Conservation (phyloP, 2,888 invertebrate species). For the Anticlea derivata region DNA sequence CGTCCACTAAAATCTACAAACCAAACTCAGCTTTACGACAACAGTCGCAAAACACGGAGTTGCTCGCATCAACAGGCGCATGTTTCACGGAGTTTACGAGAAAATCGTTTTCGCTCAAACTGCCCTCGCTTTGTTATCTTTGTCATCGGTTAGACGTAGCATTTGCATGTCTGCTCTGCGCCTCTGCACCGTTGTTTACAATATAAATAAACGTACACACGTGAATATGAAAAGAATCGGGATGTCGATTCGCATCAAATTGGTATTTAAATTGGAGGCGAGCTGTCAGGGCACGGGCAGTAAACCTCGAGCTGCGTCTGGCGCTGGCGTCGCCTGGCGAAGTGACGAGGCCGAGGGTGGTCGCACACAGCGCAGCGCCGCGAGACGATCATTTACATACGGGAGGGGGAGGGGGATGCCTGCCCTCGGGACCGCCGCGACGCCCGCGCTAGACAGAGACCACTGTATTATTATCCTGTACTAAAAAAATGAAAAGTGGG, state of each 20-base stretch:
- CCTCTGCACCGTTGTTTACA: conserved; percentile 45
- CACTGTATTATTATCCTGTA: conserved; percentile 76
- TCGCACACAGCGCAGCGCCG: conserved; percentile 65
- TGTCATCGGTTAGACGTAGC: conserved; percentile 63
- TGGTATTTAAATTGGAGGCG: conserved; percentile 79
- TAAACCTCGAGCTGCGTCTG: conserved; percentile 71
- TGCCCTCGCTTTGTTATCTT: conserved; percentile 70
- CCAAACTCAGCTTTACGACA: conserved; percentile 48
- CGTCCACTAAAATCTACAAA: conserved; percentile 34
- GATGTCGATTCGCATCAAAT: conserved; percentile 68
- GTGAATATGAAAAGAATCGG: conserved; percentile 39
- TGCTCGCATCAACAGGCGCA: conserved; percentile 30
- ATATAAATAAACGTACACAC: conserved; percentile 35
- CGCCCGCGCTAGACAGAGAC: conserved; percentile 67
- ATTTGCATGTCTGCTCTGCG: conserved; percentile 60
- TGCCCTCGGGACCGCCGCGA: conserved; percentile 55
- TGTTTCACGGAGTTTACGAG: conserved; percentile 52
- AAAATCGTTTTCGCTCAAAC: conserved; percentile 65
- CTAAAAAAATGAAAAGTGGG: conserved; percentile 83
- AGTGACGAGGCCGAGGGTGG: conserved; percentile 54
- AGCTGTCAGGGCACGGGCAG: conserved; percentile 80
- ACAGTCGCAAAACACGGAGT: conserved; percentile 44
- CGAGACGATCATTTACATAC: conserved; percentile 84
- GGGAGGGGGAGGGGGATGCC: conserved; percentile 59
- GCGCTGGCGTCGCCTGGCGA: conserved; percentile 55